Conservation (phyloP, 2,797 vertebrate genomes). For the Chelonia mydas region DNA sequence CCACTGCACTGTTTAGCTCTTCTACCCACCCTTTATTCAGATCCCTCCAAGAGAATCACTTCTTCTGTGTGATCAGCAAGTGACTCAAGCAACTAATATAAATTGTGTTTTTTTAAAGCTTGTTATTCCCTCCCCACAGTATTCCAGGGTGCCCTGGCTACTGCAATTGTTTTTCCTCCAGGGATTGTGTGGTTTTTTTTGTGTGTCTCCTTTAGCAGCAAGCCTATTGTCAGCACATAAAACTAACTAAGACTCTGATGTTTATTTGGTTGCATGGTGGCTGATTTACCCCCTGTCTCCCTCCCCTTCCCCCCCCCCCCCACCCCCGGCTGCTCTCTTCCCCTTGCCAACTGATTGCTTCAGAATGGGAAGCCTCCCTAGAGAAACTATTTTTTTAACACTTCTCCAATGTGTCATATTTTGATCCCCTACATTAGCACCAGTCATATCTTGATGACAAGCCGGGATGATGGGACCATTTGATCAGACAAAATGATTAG, state of each 20-base stretch:
- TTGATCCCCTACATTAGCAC: background rate
- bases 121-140: fast-evolving
- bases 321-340: background rate
- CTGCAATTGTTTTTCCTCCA: background rate
- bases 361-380: background rate
- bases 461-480: background rate
- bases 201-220: background rate
- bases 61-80: background rate
- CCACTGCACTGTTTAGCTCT: background rate
- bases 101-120: background rate
- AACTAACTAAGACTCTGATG: background rate
- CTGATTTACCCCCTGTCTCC: background rate
- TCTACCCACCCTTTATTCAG: background rate
- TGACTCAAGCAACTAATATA: background rate
- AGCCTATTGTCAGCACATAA: background rate
- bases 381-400: fast-evolving
- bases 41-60: background rate
- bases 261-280: fast-evolving
- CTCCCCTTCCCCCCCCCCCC: no score
- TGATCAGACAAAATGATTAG: background rate
- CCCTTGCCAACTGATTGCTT: background rate
- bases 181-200: background rate
- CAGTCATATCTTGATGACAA: background rate
- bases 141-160: background rate
- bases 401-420: background rate